Percentiles rank a stretch among this genome's conserved stretches.
Evolutionary conservation across 1,140 invertebrate species (phyloP).

Genomic region (Aphelinus certus): DNA sequence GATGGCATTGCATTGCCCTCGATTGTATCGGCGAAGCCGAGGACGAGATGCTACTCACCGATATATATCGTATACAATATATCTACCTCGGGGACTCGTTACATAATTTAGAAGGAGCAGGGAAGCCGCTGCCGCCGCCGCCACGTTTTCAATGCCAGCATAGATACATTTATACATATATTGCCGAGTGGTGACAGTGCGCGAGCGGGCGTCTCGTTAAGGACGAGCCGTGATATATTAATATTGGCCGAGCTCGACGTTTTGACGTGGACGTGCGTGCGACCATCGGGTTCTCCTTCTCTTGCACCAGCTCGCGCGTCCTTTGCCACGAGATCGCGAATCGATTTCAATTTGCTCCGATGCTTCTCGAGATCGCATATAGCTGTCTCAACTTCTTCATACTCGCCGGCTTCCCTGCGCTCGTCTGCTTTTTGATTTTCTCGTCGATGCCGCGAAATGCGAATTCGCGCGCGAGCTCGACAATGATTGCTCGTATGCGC

Average conservation of each 20-base stretch:
- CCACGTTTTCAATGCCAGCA: conserved; percentile 31
- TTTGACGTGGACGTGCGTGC: too few species aligned
- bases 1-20: conserved; percentile 49
- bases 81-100: conserved; percentile 38
- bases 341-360: too few species aligned
- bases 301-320: background rate
- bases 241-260: conserved; percentile 11
- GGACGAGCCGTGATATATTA: conserved; percentile 31
- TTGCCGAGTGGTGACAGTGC: background rate
- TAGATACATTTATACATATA: conserved; percentile 41
- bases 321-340: too few species aligned
- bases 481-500: too few species aligned
- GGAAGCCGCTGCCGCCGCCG: background rate
- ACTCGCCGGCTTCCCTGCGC: too few species aligned
- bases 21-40: conserved; percentile 45
- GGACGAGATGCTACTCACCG: conserved; percentile 42
- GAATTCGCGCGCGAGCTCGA: too few species aligned
- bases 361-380: too few species aligned
- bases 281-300: background rate
- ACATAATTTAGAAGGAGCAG: conserved; percentile 6
- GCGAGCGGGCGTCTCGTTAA: conserved; percentile 27
- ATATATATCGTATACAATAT: conserved; percentile 29
- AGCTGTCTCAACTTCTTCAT: too few species aligned
- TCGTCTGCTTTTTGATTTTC: too few species aligned
- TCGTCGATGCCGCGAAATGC: too few species aligned